phyloP scores from a whole-genome alignment of 1,140 invertebrate genomes.

The Macrotrachela quadricornifera region DNA sequence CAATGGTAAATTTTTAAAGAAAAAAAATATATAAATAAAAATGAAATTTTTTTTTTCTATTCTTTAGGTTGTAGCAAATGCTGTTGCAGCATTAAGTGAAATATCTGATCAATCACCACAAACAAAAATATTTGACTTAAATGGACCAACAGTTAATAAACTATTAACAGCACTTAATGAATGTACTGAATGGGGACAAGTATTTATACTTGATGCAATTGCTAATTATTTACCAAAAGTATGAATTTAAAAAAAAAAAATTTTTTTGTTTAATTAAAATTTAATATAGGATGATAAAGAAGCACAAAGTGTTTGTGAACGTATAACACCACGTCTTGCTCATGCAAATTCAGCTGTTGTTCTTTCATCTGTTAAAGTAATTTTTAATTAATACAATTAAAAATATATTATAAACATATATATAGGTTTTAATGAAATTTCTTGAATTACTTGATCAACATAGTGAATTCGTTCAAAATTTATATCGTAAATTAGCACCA shows the following conservation, averaged over 20 bases:
- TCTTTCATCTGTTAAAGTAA: conserved; percentile 88
- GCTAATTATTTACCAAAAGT: conserved; percentile 78
- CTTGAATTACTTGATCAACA: conserved; percentile 85
- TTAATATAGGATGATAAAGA: too few relatives aligned
- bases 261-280: too few relatives aligned
- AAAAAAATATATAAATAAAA: too few relatives aligned
- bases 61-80: conserved; percentile 57
- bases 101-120: conserved; percentile 90
- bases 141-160: conserved; percentile 91
- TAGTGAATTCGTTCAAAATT: conserved; percentile 66
- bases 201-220: conserved; percentile 87
- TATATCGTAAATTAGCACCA: conserved; percentile 89
- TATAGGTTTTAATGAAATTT: conserved; percentile 83
- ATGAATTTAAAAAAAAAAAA: too few relatives aligned
- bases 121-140: conserved; percentile 79
- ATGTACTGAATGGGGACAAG: conserved; percentile 97
- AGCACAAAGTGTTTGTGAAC: conserved; percentile 54
- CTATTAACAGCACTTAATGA: conserved; percentile 91
- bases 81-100: conserved; percentile 90
- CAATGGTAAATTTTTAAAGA: too few relatives aligned
- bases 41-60: too few relatives aligned
- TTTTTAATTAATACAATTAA: too few relatives aligned
- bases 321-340: conserved; percentile 84
- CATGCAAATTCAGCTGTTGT: conserved; percentile 99
- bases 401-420: too few relatives aligned